A percentile compares a stretch with the other conserved stretches of the same genome.
phyloP scores from a whole-genome alignment of 1,140 invertebrate genomes.

The fruit fly (Drosophila melanogaster) region Release_6_plus_ISO1_MT NC_004354.4:2870501-2871000 shows the following conservation, averaged over 20 bases:
- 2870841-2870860: conserved; percentile 33
- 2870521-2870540: neutral
- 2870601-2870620: neutral
- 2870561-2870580: neutral
- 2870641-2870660: neutral
- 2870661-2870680: conserved; percentile 1
- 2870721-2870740: conserved; percentile 17
- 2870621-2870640: neutral
- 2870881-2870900: conserved; percentile 73
- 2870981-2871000: too few species aligned
- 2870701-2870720: conserved; percentile 6
- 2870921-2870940: conserved; percentile 12
- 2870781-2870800: conserved; percentile 7
- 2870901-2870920: conserved; percentile 41
- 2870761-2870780: conserved; percentile 5
- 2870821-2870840: conserved; percentile 48
- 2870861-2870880: conserved; percentile 73
- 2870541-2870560: too few species aligned
- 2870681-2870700: conserved; percentile 10
- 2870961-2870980: neutral
- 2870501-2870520: too few species aligned
- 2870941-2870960: conserved; percentile 14
- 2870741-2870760: conserved; percentile 28
- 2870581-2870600: neutral
- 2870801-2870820: conserved; percentile 23